Percentiles rank a stretch among this genome's conserved stretches.
Evolutionary conservation across 2,797 vertebrate species (phyloP).

Genomic region (Onychomys arenicola): DNA sequence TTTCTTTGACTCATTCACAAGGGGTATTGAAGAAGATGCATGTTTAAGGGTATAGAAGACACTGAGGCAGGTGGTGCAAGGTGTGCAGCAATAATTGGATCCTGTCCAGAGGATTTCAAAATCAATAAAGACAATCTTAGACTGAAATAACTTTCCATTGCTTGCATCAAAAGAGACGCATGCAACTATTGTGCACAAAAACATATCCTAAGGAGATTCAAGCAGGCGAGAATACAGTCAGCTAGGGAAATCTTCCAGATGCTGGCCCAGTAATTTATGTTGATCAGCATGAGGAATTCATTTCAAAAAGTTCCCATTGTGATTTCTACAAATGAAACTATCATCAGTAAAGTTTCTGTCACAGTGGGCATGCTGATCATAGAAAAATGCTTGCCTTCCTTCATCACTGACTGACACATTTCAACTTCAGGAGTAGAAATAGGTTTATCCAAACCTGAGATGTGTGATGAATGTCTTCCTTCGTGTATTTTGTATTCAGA

Average conservation of each 20-base stretch:
- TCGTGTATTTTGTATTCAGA: background rate
- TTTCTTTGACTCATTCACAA: conserved; percentile 34
- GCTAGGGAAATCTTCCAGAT: background rate
- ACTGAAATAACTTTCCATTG: background rate
- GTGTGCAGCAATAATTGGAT: background rate
- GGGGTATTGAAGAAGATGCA: background rate
- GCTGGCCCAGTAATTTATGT: background rate
- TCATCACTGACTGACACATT: background rate
- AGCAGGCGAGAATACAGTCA: conserved; percentile 8
- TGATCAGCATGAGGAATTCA: background rate
- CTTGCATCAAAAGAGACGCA: accelerated
- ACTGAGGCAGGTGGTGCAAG: background rate
- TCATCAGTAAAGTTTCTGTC: background rate
- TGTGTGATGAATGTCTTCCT: background rate
- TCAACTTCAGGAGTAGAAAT: background rate
- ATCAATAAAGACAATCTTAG: accelerated
- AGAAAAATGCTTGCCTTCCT: too few species aligned
- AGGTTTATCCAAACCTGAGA: background rate
- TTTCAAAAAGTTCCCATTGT: background rate
- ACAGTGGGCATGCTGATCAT: too few species aligned
- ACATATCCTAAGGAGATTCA: background rate
- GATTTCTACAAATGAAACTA: background rate
- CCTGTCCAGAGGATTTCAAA: background rate
- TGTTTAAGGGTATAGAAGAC: conserved; percentile 2
- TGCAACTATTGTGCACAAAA: background rate